These are phyloP conservation scores for Rhagoletis zephyria DNA, from an alignment of 1,140 invertebrate species.

Conservation along the genomic window DNA sequence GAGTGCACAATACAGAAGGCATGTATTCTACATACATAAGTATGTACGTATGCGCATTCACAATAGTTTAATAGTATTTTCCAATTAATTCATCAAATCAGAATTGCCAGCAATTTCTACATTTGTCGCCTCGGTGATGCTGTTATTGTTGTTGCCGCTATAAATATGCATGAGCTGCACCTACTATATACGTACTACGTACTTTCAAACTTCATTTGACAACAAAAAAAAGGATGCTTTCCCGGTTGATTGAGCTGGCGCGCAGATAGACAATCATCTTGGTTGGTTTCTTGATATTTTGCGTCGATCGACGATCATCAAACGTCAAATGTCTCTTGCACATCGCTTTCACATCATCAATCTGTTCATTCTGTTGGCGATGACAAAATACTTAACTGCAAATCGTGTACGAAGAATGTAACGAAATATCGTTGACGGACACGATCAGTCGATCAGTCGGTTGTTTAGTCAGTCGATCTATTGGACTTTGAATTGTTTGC, in stretches of 20 bases:
- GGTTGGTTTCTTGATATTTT: neutral
- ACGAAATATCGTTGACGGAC: slow-evolving; percentile 19
- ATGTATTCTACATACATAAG: neutral
- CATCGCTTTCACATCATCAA: slow-evolving; percentile 40
- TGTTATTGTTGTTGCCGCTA: neutral
- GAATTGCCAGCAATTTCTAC: slow-evolving; percentile 32
- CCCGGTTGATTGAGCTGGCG: neutral
- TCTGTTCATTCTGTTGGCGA: slow-evolving; percentile 33
- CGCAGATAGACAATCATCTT: slow-evolving; percentile 36
- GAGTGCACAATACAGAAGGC: too few species aligned
- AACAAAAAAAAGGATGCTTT: slow-evolving; percentile 7
- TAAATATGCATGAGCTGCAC: neutral
- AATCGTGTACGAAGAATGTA: slow-evolving; percentile 19
- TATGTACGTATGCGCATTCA: neutral
- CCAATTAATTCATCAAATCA: slow-evolving; percentile 48
- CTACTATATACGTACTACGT: neutral
- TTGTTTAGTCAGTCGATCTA: neutral
- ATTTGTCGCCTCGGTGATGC: slow-evolving; percentile 18
- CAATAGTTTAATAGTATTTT: neutral
- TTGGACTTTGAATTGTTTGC: slow-evolving; percentile 10
- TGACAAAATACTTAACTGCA: slow-evolving; percentile 49
- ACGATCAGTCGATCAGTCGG: neutral
- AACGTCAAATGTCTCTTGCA: slow-evolving; percentile 21
- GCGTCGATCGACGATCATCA: slow-evolving; percentile 32
- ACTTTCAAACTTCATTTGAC: neutral